Evolutionary conservation across 2,888 invertebrate genomes (phyloP).

Genomic region (Eumacrocentrus americanus): DNA sequence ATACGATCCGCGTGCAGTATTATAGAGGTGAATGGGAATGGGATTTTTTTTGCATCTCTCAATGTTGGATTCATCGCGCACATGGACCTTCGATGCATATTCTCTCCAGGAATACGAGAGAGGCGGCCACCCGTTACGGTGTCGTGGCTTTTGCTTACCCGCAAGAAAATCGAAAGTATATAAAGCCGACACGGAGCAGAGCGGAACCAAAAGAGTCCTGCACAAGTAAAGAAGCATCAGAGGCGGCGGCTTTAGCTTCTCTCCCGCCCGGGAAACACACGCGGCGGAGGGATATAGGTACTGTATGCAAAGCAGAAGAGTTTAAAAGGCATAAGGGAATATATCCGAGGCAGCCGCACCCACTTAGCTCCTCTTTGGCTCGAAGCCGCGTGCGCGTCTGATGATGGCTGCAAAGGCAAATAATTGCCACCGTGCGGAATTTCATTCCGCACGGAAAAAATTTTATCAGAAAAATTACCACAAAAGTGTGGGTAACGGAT

Average conservation of each 20-base stretch:
- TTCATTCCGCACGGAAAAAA: background rate
- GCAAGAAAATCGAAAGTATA: conserved; percentile 54
- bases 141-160: conserved; percentile 30
- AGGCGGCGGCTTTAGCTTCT: conserved; percentile 21
- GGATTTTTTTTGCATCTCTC: background rate
- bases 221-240: too few relatives aligned
- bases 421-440: conserved; percentile 11
- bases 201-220: conserved; percentile 1
- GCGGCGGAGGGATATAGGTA: conserved; percentile 3
- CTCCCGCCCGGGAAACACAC: conserved; percentile 13
- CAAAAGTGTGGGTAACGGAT: too few relatives aligned
- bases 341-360: conserved; percentile 23
- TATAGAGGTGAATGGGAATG: conserved; percentile 10
- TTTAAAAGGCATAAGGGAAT: conserved; percentile 29
- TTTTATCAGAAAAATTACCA: background rate
- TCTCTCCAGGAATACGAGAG: conserved; percentile 21
- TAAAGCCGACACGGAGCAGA: conserved; percentile 41
- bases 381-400: conserved; percentile 4
- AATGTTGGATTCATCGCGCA: too few relatives aligned
- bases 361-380: conserved; percentile 27
- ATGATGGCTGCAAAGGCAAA: background rate
- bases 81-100: conserved; percentile 19
- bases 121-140: conserved; percentile 21
- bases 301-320: conserved; percentile 28
- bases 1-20: too few relatives aligned